Conservation (phyloP, 92 coral and sea anemone species). For the Pocillopora meandrina region DNA sequence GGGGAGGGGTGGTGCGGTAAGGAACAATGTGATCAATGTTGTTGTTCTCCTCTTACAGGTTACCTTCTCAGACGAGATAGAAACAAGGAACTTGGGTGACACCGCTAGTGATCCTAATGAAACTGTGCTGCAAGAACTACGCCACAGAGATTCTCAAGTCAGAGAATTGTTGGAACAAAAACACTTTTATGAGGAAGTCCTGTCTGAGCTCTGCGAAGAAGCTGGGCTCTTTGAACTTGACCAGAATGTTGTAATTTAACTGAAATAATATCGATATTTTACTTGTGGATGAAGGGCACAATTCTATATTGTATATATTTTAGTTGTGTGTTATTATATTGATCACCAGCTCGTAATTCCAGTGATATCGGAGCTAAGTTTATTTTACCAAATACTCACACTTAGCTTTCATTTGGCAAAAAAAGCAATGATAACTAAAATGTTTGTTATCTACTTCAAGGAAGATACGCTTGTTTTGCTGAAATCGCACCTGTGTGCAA, state of each 20-base stretch:
- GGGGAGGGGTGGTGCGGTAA: too few species aligned
- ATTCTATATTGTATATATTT: background rate
- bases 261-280: background rate
- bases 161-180: conserved; percentile 68
- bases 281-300: background rate
- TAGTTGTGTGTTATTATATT: too few species aligned
- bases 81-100: conserved; percentile 21
- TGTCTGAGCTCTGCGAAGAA: conserved; percentile 85
- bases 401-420: too few species aligned
- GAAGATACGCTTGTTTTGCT: too few species aligned
- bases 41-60: conserved; percentile 42
- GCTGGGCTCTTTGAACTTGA: conserved; percentile 91
- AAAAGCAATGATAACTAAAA: too few species aligned
- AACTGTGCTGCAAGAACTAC: conserved; percentile 53
- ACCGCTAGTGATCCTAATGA: conserved; percentile 44
- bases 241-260: conserved; percentile 60
- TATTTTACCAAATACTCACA: too few species aligned
- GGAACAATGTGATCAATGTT: too few species aligned
- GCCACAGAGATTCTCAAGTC: conserved; percentile 68
- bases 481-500: too few species aligned
- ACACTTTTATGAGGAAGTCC: conserved; percentile 66
- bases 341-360: too few species aligned
- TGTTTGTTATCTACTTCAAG: too few species aligned
- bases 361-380: too few species aligned
- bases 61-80: conserved; percentile 62